These are phyloP conservation scores for Phortica variegata DNA, from an alignment of 1,140 invertebrate genomes.

Conservation along the genomic window DNA sequence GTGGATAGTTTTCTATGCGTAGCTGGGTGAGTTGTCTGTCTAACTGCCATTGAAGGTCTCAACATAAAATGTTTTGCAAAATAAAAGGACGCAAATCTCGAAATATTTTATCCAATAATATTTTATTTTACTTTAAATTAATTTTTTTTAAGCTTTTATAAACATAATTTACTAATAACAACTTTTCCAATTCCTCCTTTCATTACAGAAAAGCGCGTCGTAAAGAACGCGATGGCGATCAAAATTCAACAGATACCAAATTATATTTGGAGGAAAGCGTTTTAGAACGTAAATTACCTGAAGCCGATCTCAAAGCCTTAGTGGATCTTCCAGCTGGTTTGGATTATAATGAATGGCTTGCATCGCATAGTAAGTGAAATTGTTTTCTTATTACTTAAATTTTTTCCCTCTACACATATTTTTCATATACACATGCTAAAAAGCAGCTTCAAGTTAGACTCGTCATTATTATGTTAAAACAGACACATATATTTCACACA, in stretches of 20 bases:
- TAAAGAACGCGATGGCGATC: constrained; percentile 89
- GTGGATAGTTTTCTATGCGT: constrained; percentile 53
- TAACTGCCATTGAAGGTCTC: background rate
- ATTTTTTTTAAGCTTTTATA: background rate
- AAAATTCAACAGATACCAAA: constrained; percentile 83
- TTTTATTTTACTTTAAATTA: no score
- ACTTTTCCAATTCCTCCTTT: constrained; percentile 5
- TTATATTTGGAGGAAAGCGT: constrained; percentile 92
- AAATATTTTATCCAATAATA: no score
- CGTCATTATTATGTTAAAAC: no score
- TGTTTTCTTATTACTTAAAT: background rate
- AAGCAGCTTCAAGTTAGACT: no score
- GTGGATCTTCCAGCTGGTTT: constrained; percentile 90
- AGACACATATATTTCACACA: no score
- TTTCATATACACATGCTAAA: background rate
- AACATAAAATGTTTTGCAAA: background rate
- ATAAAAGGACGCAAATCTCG: no score
- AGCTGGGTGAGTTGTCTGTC: constrained; percentile 53
- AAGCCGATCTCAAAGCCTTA: constrained; percentile 87
- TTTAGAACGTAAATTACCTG: constrained; percentile 87
- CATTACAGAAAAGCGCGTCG: constrained; percentile 90
- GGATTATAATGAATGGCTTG: constrained; percentile 98
- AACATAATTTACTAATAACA: constrained; percentile 1
- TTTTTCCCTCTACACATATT: background rate
- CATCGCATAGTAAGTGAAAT: constrained; percentile 86